Evolutionary conservation across 2,888 invertebrate species (phyloP), one percentile per base, ranked within the genome.

Genomic region (Brachyptera risi): DNA sequence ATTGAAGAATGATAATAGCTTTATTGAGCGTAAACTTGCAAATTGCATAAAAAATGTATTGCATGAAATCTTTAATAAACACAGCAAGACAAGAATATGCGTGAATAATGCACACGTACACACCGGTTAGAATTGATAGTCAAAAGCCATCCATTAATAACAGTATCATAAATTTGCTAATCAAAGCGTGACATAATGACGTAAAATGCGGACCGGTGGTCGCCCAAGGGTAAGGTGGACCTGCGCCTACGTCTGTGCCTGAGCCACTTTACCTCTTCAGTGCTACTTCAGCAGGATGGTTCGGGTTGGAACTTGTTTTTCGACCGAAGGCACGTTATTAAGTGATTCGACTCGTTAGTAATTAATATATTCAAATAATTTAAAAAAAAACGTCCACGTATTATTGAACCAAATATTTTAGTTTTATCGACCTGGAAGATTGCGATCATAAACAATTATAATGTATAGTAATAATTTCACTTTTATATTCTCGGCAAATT

Each of bases 101-200:
- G 11, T 11, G 31, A 7, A 31, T 31, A 23, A 40, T 13, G 21
- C 38, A 40, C 2, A 42, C 7, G 24, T 47, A 47, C n/a, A 13
- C 19, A 19, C 21, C 31, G 51, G 26, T 26, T 50, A 27, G 35
- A 51, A 51, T 51, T 51, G 51, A 31, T 51, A 9, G 17, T n/a
- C 15, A 21, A 51, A 51, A 31, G 35, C 35, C 24, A 24, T 21
- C 23, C 54, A 26, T 21, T 17, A 3, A 37, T 19, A 35, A 37
- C 2, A 37, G 54, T 35, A 54, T 54, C 54, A 54, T 54, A 54
- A 54, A 54, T 54, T 54, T 19, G 17, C 17, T 13, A 37, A 54
- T 54, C 31, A 54, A 51, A 35, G 11, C 37, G 23, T 54, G 54
- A 35, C 54, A 54, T 54, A 54, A 54, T 54, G 54, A 37, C 19